These are phyloP conservation scores for Gymnocypris eckloni DNA, from an alignment of 2,797 vertebrate genomes.

Conservation along the genomic window DNA sequence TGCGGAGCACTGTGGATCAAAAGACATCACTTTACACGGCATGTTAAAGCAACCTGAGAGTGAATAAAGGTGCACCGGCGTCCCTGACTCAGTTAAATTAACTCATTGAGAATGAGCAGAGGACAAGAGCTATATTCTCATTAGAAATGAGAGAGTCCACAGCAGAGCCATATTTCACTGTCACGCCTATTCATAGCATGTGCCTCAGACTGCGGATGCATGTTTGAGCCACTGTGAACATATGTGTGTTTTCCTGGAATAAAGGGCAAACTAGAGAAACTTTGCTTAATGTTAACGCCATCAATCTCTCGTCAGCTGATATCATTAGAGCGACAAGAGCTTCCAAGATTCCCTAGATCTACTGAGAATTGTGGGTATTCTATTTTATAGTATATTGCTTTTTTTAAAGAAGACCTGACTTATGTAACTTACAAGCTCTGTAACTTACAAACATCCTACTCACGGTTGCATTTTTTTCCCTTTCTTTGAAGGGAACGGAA, in stretches of 20 bases:
- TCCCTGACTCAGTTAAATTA: conserved; percentile 60
- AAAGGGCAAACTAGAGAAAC: conserved; percentile 59
- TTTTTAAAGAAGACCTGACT: not conserved
- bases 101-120: conserved; percentile 60
- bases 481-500: not conserved
- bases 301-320: conserved; percentile 52
- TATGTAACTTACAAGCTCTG: not conserved
- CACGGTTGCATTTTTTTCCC: not conserved
- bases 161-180: conserved; percentile 64
- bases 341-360: conserved; percentile 12
- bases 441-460: not conserved
- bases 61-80: conserved; percentile 53
- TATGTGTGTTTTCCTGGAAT: conserved; percentile 50
- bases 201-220: conserved; percentile 51
- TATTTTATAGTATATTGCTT: not conserved
- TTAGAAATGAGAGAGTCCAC: conserved; percentile 61
- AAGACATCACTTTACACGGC: conserved; percentile 14
- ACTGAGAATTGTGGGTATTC: conserved; percentile 2
- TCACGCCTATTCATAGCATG: conserved; percentile 66
- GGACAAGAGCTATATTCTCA: conserved; percentile 63
- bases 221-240: conserved; percentile 46
- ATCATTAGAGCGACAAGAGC: conserved; percentile 47
- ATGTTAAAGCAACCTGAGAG: conserved; percentile 27
- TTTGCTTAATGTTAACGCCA: conserved; percentile 52
- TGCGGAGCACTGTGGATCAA: conserved; percentile 31